A percentile compares a stretch with the other conserved stretches of the same genome.
These are phyloP conservation scores for Eupithecia subumbrata DNA, from an alignment of 2,888 invertebrate species.

Conservation along the genomic window DNA sequence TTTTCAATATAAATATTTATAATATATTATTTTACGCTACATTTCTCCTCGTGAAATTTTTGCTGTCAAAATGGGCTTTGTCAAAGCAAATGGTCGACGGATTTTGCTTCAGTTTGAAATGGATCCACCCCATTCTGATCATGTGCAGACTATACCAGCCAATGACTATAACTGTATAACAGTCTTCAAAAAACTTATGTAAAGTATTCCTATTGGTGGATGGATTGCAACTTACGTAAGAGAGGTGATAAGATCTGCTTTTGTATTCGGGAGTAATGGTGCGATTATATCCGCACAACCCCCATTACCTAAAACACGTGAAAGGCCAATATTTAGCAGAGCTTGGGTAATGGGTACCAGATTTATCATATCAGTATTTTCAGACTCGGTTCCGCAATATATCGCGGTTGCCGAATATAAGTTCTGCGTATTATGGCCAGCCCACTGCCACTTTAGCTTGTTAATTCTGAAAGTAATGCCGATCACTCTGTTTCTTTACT, in stretches of 20 bases:
- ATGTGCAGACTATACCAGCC: not conserved
- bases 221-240: conserved; percentile 61
- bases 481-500: not conserved
- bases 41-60: not conserved
- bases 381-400: not conserved
- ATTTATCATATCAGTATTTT: not conserved
- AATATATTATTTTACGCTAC: not conserved
- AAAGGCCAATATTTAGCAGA: not conserved
- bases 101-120: not conserved
- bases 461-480: not conserved
- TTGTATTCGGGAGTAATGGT: conserved; percentile 70
- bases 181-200: not conserved
- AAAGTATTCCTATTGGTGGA: not conserved
- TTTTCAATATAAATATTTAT: not conserved
- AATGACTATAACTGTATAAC: not conserved
- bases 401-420: not conserved
- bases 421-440: not conserved
- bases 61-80: not conserved
- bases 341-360: not conserved
- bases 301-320: conserved; percentile 68
- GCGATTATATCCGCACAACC: conserved; percentile 76
- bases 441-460: not conserved
- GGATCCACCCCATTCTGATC: not conserved
- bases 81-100: not conserved
- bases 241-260: conserved; percentile 67